Percentiles rank a stretch among this genome's conserved stretches.
Conservation (phyloP, 2,888 invertebrate species). For the Thecophora atra region DNA sequence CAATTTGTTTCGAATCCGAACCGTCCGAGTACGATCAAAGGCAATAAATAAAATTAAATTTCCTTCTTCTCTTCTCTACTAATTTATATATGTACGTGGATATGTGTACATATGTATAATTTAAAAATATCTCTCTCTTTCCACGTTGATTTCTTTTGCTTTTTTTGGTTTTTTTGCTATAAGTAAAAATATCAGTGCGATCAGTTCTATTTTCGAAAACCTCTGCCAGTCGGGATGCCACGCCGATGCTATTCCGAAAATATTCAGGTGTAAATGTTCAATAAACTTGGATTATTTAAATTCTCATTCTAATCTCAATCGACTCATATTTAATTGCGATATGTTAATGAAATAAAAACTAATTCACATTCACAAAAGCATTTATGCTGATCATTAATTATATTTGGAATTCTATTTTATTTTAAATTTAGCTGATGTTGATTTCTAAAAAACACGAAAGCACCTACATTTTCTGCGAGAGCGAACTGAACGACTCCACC, state of each 20-base stretch:
- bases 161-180: constrained; percentile 15
- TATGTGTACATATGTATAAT: constrained; percentile 1
- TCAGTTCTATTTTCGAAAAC: constrained; percentile 32
- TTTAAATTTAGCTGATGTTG: background rate
- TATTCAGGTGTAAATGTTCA: constrained; percentile 19
- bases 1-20: constrained; percentile 4
- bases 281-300: background rate
- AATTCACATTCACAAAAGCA: background rate
- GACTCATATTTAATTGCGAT: background rate
- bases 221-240: constrained; percentile 13
- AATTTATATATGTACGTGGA: background rate
- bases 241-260: constrained; percentile 22
- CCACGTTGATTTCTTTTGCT: background rate
- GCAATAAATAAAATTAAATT: background rate
- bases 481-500: constrained; percentile 23
- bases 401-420: background rate
- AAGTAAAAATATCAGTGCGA: constrained; percentile 34
- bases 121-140: constrained; percentile 36
- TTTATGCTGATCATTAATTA: background rate
- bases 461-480: constrained; percentile 21
- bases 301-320: background rate
- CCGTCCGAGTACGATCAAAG: background rate
- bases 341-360: background rate
- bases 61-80: background rate
- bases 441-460: background rate